Evolutionary conservation across 2,888 invertebrate genomes (phyloP).

Genomic region (Tanytarsus gracilentus): DNA sequence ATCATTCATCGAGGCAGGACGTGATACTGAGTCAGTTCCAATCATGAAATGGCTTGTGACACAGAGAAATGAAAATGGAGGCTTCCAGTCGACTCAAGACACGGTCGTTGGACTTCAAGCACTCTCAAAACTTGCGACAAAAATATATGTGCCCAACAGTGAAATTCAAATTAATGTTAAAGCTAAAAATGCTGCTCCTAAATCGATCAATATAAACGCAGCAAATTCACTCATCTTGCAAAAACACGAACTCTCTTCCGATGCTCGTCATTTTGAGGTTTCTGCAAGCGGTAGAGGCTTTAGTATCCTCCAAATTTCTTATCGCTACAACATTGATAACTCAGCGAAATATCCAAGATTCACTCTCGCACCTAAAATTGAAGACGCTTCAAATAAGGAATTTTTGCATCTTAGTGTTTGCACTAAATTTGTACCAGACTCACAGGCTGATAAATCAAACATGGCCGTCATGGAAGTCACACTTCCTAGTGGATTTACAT

Average conservation of each 20-base stretch:
- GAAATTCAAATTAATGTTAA: conserved; percentile 48
- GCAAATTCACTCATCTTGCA: conserved; percentile 76
- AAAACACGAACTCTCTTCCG: conserved; percentile 49
- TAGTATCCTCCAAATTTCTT: conserved; percentile 19
- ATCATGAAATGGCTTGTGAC: conserved; percentile 64
- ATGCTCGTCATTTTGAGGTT: neutral
- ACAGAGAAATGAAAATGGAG: conserved; percentile 58
- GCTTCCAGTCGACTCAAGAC: conserved; percentile 69
- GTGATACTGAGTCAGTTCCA: conserved; percentile 40
- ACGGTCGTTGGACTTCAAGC: conserved; percentile 67
- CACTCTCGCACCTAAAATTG: neutral
- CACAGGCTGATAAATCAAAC: conserved; percentile 50
- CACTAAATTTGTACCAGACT: conserved; percentile 38
- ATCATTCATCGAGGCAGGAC: conserved; percentile 50
- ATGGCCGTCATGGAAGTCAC: conserved; percentile 86
- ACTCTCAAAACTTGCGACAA: conserved; percentile 56
- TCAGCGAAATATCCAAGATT: conserved; percentile 7
- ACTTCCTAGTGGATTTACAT: conserved; percentile 81
- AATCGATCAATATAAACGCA: conserved; percentile 56
- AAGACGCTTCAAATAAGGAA: conserved; percentile 4
- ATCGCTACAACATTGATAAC: conserved; percentile 17
- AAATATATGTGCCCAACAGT: conserved; percentile 44
- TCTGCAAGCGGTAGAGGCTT: conserved; percentile 22
- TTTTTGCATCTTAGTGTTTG: conserved; percentile 14
- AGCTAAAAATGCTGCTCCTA: conserved; percentile 43